Evolutionary conservation across 2,113 vertebrate species (phyloP).

Genomic region (Rhynchopsitta pachyrhyncha): DNA sequence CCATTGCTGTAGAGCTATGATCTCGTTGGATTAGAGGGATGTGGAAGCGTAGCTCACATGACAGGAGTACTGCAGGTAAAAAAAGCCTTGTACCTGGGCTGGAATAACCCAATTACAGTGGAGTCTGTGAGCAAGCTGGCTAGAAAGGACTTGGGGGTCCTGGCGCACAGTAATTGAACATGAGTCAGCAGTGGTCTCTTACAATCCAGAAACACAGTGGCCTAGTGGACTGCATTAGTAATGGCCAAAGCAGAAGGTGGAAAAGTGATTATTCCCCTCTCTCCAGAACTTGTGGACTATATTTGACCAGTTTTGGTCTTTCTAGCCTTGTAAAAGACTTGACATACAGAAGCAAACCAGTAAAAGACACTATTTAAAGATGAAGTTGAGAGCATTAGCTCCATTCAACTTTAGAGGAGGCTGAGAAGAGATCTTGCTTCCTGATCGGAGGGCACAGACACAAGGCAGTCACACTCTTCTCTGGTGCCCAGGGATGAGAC

Average conservation of each 20-base stretch:
- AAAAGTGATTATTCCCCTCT: not conserved
- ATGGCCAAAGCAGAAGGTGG: not conserved
- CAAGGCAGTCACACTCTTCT: not conserved
- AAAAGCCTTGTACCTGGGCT: not conserved
- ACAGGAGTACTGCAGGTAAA: not conserved
- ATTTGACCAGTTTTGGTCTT: not conserved
- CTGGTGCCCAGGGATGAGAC: accelerated
- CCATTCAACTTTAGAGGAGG: not conserved
- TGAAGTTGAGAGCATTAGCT: not conserved
- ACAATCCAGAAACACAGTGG: not conserved
- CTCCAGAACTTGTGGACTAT: not conserved
- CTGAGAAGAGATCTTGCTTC: not conserved
- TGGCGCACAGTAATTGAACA: not conserved
- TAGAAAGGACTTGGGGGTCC: not conserved
- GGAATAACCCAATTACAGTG: not conserved
- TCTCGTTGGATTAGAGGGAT: not conserved
- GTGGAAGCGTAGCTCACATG: not conserved
- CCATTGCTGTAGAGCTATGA: not conserved
- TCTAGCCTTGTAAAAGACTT: not conserved
- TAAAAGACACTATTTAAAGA: not conserved
- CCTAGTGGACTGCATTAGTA: not conserved
- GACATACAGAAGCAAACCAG: not conserved
- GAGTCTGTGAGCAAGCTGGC: not conserved
- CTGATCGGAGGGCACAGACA: not conserved
- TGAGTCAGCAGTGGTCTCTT: not conserved